phyloP scores from a whole-genome alignment of 92 coral and sea anemone genomes.

The Epizoanthus illoricatus region DNA sequence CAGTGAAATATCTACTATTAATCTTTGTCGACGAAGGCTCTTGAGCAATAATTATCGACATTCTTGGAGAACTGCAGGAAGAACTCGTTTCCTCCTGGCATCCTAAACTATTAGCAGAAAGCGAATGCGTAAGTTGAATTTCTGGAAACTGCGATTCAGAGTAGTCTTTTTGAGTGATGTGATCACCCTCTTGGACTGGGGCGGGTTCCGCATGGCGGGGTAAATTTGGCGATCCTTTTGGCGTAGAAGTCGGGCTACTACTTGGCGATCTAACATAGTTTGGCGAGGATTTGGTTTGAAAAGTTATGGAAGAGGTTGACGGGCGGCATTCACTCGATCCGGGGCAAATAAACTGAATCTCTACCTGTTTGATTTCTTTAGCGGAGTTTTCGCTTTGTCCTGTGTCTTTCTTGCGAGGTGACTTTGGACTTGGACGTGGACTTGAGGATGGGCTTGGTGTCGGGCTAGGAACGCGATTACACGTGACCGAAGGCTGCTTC shows the following conservation, averaged over 20 bases:
- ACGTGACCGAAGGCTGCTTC: slow-evolving; percentile 6
- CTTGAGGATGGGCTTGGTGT: slow-evolving; percentile 10
- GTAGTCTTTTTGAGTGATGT: background rate
- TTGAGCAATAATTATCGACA: slow-evolving; percentile 86
- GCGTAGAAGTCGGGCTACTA: slow-evolving; percentile 19
- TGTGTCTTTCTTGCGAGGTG: slow-evolving; percentile 1
- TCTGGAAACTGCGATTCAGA: slow-evolving; percentile 3
- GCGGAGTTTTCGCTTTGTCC: background rate
- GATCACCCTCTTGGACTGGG: slow-evolving; percentile 2
- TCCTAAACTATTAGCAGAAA: slow-evolving; percentile 11
- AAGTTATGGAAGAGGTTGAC: slow-evolving; percentile 16
- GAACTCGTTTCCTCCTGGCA: slow-evolving; percentile 64
- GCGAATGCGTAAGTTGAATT: slow-evolving; percentile 9
- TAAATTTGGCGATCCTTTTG: slow-evolving; percentile 24
- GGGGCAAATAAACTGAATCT: slow-evolving; percentile 27
- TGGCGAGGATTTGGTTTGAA: slow-evolving; percentile 9
- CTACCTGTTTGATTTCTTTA: slow-evolving; percentile 22
- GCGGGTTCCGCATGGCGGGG: background rate
- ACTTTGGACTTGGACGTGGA: slow-evolving; percentile 17
- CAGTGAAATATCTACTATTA: slow-evolving; percentile 80
- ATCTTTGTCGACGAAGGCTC: slow-evolving; percentile 82
- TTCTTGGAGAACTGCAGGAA: slow-evolving; percentile 70
- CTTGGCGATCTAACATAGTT: background rate
- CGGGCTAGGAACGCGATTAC: background rate
- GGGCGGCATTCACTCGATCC: slow-evolving; percentile 26